Percentiles rank a stretch among this genome's conserved stretches.
These are phyloP conservation scores for Theodoxus fluviatilis DNA, from an alignment of 2,888 invertebrate species.

Conservation along the genomic window DNA sequence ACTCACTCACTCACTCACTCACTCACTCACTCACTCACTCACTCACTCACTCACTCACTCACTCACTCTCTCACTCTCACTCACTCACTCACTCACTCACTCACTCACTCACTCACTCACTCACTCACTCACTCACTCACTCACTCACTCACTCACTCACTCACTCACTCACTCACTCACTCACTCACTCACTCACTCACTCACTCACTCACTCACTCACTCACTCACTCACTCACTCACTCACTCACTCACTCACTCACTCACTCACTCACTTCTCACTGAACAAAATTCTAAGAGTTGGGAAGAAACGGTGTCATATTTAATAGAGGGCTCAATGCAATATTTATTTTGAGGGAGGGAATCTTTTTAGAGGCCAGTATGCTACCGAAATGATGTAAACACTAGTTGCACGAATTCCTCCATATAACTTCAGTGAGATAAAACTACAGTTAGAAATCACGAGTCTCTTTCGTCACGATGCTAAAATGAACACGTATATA, in stretches of 20 bases:
- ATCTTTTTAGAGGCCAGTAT: too few species aligned
- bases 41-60: background rate
- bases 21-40: background rate
- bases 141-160: constrained; percentile 9
- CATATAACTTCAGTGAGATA: too few species aligned
- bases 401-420: too few species aligned
- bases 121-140: constrained; percentile 1
- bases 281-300: too few species aligned
- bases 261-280: constrained; percentile 13
- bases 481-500: too few species aligned
- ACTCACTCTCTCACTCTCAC: background rate
- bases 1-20: background rate
- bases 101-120: background rate
- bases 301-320: too few species aligned
- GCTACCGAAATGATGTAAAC: too few species aligned
- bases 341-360: too few species aligned
- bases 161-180: constrained; percentile 12
- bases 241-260: constrained; percentile 22
- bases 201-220: constrained; percentile 18
- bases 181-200: constrained; percentile 15
- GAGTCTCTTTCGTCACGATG: too few species aligned
- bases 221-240: constrained; percentile 22
- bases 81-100: background rate
- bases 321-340: too few species aligned
- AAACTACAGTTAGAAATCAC: too few species aligned